Conservation (phyloP, 2,888 invertebrate species). For the Drosophila basisetae region DNA sequence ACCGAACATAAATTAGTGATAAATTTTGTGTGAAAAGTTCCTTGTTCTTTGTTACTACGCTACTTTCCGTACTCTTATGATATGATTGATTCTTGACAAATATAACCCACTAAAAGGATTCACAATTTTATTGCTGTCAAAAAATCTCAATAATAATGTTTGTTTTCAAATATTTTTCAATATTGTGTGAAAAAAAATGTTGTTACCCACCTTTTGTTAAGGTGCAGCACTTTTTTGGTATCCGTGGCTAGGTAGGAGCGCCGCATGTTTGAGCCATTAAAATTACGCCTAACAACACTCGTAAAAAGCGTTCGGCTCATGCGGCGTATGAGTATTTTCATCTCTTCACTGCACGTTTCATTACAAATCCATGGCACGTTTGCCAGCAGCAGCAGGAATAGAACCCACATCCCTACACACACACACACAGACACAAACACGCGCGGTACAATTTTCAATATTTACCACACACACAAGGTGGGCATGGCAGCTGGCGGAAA, state of each 20-base stretch:
- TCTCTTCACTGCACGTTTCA: constrained; percentile 69
- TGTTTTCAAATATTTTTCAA: not conserved
- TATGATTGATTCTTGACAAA: not conserved
- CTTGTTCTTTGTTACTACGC: not conserved
- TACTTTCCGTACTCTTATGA: not conserved
- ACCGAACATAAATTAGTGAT: not conserved
- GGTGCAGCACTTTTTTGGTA: constrained; percentile 65
- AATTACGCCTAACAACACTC: constrained; percentile 79
- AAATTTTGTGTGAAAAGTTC: not conserved
- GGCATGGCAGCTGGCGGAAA: constrained; percentile 76
- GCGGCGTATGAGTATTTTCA: constrained; percentile 70
- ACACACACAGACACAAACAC: constrained; percentile 24
- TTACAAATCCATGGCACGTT: constrained; percentile 78
- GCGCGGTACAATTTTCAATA: constrained; percentile 66
- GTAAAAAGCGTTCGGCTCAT: constrained; percentile 68
- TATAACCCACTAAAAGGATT: not conserved
- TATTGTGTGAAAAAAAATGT: not conserved
- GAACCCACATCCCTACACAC: constrained; percentile 29
- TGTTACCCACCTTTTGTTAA: not conserved
- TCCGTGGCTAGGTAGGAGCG: constrained; percentile 42
- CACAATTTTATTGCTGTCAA: not conserved
- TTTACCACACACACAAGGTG: constrained; percentile 51
- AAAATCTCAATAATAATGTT: not conserved
- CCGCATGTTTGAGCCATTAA: constrained; percentile 77
- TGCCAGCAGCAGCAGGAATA: constrained; percentile 47